Base-by-base conservation (phyloP, 2,888 invertebrate species). In the Acrocyrtus sp. region DNA sequence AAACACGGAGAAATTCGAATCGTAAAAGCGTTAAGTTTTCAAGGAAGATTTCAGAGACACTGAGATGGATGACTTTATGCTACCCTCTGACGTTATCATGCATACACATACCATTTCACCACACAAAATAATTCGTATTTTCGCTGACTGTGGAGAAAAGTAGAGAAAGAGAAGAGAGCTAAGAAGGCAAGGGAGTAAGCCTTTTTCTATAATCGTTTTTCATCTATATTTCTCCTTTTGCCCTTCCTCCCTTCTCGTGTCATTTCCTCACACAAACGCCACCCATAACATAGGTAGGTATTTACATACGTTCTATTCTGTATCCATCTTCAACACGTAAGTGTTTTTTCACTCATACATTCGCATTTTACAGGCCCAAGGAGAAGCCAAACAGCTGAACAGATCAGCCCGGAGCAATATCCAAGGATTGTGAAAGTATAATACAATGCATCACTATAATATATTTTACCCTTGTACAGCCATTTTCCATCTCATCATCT, bases 381-480 rank as follows among this genome's bases (percentile, higher is more conserved):
- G n/a, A n/a, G n/a, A n/a, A n/a, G n/a, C n/a, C n/a, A n/a, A n/a
- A n/a, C n/a, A n/a, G n/a, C n/a, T n/a, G n/a, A n/a, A n/a, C n/a
- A n/a, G n/a, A n/a, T n/a, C n/a, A n/a, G 58, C 68, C 61, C 45
- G 60, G 53, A 68, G 68, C 68, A 68, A 68, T 68, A 60, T 61
- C 61, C 60, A 60, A 26, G 68, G 68, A 68, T 68, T 68, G 68
- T 41, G 53, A 60, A 75, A 70, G 72, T 74, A 75, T 78, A 78
- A 79, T 79, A 72, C 72, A 72, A 76, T 78, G 75, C 76, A 76
- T 76, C 76, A 75, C 74, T 76, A 74, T 66, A 70, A 67, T n/a
- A n/a, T n/a, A n/a, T n/a, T n/a, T n/a, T n/a, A n/a, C n/a, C n/a
- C n/a, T n/a, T n/a, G n/a, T n/a, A n/a, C 43, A 63, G 57, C 50